Evolutionary conservation across 1,140 invertebrate species (phyloP).

Genomic region (Orussus abietinus): DNA sequence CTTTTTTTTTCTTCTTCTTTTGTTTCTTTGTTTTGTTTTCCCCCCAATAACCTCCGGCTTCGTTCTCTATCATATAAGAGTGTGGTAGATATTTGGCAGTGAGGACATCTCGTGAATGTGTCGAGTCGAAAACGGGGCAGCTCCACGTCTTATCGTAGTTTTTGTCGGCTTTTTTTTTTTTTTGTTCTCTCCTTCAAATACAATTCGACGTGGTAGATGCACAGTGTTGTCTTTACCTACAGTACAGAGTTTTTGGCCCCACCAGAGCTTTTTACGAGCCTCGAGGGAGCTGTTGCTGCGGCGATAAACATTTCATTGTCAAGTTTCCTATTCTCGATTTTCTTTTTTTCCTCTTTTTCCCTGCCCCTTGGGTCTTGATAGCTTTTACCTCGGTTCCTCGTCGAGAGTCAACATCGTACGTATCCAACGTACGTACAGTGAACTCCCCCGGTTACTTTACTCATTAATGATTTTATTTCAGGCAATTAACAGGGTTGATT

Average conservation of each 20-base stretch:
- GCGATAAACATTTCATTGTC: too few species aligned
- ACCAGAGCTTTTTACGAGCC: conserved; percentile 35
- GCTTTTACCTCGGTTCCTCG: too few species aligned
- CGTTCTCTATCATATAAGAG: conserved; percentile 30
- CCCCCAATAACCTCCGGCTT: too few species aligned
- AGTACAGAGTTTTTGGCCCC: conserved; percentile 34
- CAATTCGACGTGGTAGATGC: not conserved
- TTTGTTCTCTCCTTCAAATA: conserved; percentile 4
- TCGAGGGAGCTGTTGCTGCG: too few species aligned
- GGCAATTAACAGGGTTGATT: too few species aligned
- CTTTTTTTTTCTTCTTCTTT: conserved; percentile 12
- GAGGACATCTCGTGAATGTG: conserved; percentile 38
- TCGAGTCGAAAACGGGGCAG: conserved; percentile 25
- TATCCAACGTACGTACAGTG: too few species aligned
- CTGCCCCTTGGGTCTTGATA: too few species aligned
- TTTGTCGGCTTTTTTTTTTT: conserved; percentile 8
- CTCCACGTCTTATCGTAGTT: conserved; percentile 2
- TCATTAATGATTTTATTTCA: too few species aligned
- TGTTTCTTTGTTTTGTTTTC: conserved; percentile 14
- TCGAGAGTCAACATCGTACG: too few species aligned
- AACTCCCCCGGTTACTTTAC: too few species aligned
- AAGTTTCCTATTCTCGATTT: too few species aligned
- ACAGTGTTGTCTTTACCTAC: conserved; percentile 4
- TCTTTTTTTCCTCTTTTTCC: too few species aligned
- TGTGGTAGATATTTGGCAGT: conserved; percentile 48